These are phyloP conservation scores for Takifugu flavidus DNA, from an alignment of 2,113 vertebrate genomes.

Conservation along the genomic window DNA sequence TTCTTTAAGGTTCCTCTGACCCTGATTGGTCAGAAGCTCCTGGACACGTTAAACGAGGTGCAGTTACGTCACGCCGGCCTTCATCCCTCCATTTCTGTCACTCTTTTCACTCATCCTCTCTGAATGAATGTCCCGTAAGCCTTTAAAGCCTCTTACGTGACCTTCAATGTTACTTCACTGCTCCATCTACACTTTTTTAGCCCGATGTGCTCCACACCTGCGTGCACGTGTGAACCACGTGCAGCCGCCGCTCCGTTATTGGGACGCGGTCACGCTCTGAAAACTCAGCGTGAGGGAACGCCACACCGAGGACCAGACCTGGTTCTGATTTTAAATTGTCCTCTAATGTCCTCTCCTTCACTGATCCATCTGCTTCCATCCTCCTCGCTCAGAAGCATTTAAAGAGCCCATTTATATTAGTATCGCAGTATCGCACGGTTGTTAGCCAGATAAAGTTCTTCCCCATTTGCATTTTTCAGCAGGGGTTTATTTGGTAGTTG, in stretches of 20 bases:
- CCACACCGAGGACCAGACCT: constrained; percentile 73
- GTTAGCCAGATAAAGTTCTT: too few relatives aligned
- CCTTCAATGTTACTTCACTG: constrained; percentile 24
- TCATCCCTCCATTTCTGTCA: background rate
- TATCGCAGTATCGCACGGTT: too few relatives aligned
- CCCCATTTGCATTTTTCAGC: too few relatives aligned
- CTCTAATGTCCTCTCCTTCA: constrained; percentile 59
- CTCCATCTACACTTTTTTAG: background rate
- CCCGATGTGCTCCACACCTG: background rate
- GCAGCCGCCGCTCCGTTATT: constrained; percentile 21
- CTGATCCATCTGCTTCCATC: constrained; percentile 23
- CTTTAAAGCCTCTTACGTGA: constrained; percentile 34
- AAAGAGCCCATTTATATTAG: too few relatives aligned
- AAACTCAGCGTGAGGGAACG: constrained; percentile 41
- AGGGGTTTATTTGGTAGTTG: too few relatives aligned
- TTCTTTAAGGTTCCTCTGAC: too few relatives aligned
- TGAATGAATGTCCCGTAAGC: constrained; percentile 26
- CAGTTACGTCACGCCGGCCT: constrained; percentile 3
- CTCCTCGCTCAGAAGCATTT: too few relatives aligned
- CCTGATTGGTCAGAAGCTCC: too few relatives aligned
- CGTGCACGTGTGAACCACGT: background rate
- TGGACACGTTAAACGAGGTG: too few relatives aligned
- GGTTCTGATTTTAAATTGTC: constrained; percentile 76
- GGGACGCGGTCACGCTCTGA: constrained; percentile 44
- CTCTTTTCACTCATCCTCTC: constrained; percentile 1